Base-by-base conservation (phyloP, 2,113 vertebrate species). In the Boulengeromyrus knoepffleri region DNA sequence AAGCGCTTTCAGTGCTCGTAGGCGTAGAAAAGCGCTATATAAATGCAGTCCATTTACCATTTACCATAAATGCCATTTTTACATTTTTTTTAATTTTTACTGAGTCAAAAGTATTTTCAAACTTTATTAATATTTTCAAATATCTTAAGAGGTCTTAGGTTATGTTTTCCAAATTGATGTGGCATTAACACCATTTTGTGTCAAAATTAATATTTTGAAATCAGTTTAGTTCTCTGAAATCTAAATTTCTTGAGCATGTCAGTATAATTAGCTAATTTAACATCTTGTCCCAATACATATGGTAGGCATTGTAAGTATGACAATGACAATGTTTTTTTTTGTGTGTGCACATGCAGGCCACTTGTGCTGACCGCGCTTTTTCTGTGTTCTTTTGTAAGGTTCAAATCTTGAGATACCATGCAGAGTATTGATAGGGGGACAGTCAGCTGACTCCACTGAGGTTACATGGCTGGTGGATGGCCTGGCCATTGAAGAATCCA, bases 401-500 rank as follows among this genome's bases (percentile, higher is more conserved):
- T 95, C 94, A 45, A 93, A 50, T n/a, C 19, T 96, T 91, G 93
- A 92, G 88, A 66, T 96, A 50, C 80, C 74, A 5, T 96, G 96
- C 83, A 85, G 27, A 50, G 96, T 94, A 58, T 85, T 91, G 42
- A 92, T 94, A 1, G 94, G 70, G 0, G 94, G 92, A 80, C 85
- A 91, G 19, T 53, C 7, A 49, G 84, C 90, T 0, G 90, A 92
- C 0, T 90, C 92, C 15, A 95, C 95, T 1, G n/a, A 58, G 86
- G 93, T 96, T 90, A 93, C 90, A 12, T 96, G 96, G 96, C 52
- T 93, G 58, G 90, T 94, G 31, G 91, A 96, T 21, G 90, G 91
- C 90, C 93, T 92, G 50, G 66, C 89, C 9, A 87, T 96, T 80
- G 93, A 94, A 87, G 84, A 90, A 0, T 96, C 94, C 0, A 92